Base-by-base conservation (phyloP, 2,888 invertebrate genomes). In the Carabus problematicus region DNA sequence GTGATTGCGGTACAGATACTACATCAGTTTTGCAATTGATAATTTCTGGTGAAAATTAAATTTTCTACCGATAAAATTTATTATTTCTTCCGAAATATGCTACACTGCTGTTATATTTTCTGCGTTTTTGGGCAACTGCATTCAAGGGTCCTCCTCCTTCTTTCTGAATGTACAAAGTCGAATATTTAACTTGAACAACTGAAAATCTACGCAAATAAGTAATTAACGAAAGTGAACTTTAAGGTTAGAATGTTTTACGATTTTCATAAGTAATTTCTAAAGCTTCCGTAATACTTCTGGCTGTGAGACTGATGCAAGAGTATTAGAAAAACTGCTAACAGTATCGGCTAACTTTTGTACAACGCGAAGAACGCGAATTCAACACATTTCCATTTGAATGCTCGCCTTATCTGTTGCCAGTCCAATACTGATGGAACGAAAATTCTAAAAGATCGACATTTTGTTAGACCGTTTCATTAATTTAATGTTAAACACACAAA, bases 91-190 rank as follows among this genome's bases (percentile, higher is more conserved):
- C n/a, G n/a, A 29, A 29, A 29, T 29, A 29, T 29, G 6, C 29
- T 3, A 29, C 29, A 29, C 45, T 2, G 2, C 2, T 45, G 45
- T 45, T 6, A 45, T 45, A 45, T 3, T 45, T 29, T n/a, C n/a
- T n/a, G n/a, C n/a, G n/a, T n/a, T n/a, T n/a, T n/a, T n/a, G n/a
- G n/a, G n/a, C n/a, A n/a, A n/a, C 29, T 29, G 29, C 11, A 6
- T 45, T 6, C 2, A 45, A 11, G 11, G 3, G 7, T 1, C 14
- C 45, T 45, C 11, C 8, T 9, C 7, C 14, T 45, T 45, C 45
- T 45, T 45, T 45, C 45, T 45, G 45, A 55, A 64, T 55, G 55
- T 56, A 56, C 55, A 64, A 64, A 64, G 63, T 63, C n/a, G n/a
- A 63, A 64, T 64, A 55, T 64, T 43, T 29, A 19, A 12, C 45